Percentiles rank a stretch among this genome's conserved stretches.
Conservation (phyloP, 1,140 invertebrate genomes). For the Danaus melanippus region DNA sequence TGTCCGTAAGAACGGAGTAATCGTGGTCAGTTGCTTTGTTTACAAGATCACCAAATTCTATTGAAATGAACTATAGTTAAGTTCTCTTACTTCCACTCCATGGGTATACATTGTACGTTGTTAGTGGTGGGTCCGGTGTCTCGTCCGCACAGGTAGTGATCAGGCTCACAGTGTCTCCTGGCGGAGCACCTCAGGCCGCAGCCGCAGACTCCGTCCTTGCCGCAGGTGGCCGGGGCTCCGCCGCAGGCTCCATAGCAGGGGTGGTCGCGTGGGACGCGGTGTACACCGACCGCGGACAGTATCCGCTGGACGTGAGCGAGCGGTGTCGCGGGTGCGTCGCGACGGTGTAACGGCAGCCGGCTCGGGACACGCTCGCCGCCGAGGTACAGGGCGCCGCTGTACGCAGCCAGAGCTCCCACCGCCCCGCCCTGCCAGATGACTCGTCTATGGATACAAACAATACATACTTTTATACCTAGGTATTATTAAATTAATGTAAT, state of each 20-base stretch:
- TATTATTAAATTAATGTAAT: no score
- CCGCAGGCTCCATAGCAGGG: constrained; percentile 76
- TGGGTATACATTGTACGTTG: constrained; percentile 81
- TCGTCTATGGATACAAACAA: constrained; percentile 31
- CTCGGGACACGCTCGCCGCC: constrained; percentile 79
- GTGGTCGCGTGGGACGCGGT: constrained; percentile 51
- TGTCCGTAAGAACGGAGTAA: no score
- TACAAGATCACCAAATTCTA: no score
- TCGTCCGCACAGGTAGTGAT: constrained; percentile 80
- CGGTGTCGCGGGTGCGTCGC: constrained; percentile 63
- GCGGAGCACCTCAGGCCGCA: constrained; percentile 84
- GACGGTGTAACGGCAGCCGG: constrained; percentile 68
- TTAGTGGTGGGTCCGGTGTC: constrained; percentile 31
- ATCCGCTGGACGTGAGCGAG: constrained; percentile 71
- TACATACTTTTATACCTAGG: background rate
- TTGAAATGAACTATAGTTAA: no score
- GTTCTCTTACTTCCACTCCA: constrained; percentile 77
- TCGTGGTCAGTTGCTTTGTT: no score
- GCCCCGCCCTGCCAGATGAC: constrained; percentile 69
- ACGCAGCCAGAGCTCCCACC: constrained; percentile 76
- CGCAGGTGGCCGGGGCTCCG: constrained; percentile 75
- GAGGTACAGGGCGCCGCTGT: constrained; percentile 85
- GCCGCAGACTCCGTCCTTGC: constrained; percentile 75
- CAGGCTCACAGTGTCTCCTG: constrained; percentile 81
- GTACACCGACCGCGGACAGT: constrained; percentile 75